A percentile compares a stretch with the other conserved stretches of the same genome.
Evolutionary conservation across 2,888 invertebrate species (phyloP).

Genomic region (Pycnomerus fuliginosus): DNA sequence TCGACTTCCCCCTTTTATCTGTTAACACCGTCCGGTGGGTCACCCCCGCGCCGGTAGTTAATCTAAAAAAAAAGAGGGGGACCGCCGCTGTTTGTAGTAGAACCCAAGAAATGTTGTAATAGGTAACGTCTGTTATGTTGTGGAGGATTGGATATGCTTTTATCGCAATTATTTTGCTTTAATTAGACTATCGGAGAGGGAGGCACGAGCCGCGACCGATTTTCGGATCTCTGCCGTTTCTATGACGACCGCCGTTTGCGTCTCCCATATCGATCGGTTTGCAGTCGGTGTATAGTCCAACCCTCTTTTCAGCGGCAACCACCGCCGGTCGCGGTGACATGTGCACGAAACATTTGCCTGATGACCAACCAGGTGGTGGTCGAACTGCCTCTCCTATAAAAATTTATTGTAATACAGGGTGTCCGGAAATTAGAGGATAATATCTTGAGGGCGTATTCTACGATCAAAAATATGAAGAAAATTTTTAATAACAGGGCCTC

Average conservation of each 20-base stretch:
- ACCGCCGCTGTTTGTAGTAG: constrained; percentile 18
- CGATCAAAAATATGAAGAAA: too few relatives aligned
- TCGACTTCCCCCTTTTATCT: constrained; percentile 16
- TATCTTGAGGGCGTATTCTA: too few relatives aligned
- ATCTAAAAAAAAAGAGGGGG: constrained; percentile 6
- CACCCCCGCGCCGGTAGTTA: constrained; percentile 18
- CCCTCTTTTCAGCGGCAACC: constrained; percentile 1
- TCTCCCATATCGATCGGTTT: constrained; percentile 36
- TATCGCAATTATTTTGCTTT: too few relatives aligned
- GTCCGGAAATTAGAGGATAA: too few relatives aligned
- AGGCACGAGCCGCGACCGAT: constrained; percentile 23
- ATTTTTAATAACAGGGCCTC: too few relatives aligned
- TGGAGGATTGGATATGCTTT: too few relatives aligned
- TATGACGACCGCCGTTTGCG: constrained; percentile 38
- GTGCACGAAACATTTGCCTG: not conserved
- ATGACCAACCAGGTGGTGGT: too few relatives aligned
- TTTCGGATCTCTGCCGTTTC: constrained; percentile 34
- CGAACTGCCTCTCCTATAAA: too few relatives aligned
- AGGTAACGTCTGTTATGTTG: constrained; percentile 7
- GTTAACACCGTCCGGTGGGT: constrained; percentile 16
- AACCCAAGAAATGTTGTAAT: constrained; percentile 2
- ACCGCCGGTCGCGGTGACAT: not conserved
- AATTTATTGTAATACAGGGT: too few relatives aligned
- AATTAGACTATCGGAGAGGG: not conserved
- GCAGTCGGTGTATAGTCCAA: not conserved